Conservation (phyloP, 2,797 vertebrate genomes). For the Hafferia zeledoni region DNA sequence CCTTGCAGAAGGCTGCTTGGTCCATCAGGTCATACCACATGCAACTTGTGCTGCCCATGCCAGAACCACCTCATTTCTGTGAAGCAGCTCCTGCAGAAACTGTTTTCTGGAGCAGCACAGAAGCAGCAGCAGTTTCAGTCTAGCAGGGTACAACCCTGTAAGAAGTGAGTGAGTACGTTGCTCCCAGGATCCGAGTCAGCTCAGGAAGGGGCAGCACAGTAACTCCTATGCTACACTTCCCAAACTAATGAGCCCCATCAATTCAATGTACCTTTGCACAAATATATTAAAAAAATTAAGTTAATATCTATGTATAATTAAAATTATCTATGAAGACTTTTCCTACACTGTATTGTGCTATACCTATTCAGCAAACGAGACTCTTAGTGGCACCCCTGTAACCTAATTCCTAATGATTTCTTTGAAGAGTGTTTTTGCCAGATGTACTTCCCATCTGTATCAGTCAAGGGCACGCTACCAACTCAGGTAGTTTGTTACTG, state of each 20-base stretch:
- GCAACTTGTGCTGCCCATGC: neutral
- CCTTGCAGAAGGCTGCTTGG: neutral
- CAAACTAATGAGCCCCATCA: neutral
- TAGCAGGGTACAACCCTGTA: neutral
- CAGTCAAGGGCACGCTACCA: neutral
- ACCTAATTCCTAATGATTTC: neutral
- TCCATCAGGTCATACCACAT: neutral
- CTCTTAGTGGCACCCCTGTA: neutral
- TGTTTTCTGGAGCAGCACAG: neutral
- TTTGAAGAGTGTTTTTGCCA: neutral
- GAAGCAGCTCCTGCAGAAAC: neutral
- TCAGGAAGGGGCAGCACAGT: neutral
- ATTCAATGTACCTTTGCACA: neutral
- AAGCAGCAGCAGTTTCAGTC: neutral
- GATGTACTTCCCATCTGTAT: neutral
- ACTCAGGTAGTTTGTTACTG: neutral
- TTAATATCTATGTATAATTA: neutral
- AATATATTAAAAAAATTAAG: neutral
- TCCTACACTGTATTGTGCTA: neutral
- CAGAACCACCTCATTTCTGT: neutral
- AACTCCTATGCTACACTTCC: neutral
- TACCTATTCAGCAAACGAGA: neutral
- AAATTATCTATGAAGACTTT: neutral
- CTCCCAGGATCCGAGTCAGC: neutral
- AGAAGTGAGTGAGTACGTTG: accelerated